These are phyloP conservation scores for Lochmaea capreae DNA, from an alignment of 2,888 invertebrate genomes.

Conservation along the genomic window DNA sequence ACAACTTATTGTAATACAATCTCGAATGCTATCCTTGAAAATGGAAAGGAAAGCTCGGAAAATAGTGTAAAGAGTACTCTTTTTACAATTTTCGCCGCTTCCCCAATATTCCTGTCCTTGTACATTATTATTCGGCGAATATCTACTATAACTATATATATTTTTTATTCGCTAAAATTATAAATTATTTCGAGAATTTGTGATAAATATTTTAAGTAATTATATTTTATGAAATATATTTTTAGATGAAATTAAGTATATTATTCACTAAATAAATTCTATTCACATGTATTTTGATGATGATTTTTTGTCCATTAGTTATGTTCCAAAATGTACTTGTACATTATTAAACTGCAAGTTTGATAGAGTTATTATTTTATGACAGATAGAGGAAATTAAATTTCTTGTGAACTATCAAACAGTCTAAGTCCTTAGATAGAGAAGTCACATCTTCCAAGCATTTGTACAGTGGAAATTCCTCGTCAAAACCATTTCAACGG, in stretches of 20 bases:
- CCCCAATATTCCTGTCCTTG: too few species aligned
- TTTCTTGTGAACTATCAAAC: constrained; percentile 9
- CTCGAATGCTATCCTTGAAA: too few species aligned
- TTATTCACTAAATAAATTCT: background rate
- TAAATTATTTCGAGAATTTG: constrained; percentile 11
- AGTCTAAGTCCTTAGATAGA: constrained; percentile 8
- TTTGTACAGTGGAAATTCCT: background rate
- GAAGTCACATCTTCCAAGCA: background rate
- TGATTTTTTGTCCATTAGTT: constrained; percentile 14
- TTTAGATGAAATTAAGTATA: background rate
- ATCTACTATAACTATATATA: too few species aligned
- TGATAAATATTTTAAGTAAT: constrained; percentile 8
- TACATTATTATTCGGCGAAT: too few species aligned
- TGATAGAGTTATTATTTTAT: constrained; percentile 11
- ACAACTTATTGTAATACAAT: too few species aligned
- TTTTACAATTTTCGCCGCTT: too few species aligned
- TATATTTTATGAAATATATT: constrained; percentile 5
- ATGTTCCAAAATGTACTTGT: constrained; percentile 14
- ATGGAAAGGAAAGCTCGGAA: too few species aligned
- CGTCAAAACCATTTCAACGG: too few species aligned
- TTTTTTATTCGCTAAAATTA: background rate
- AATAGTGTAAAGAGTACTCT: too few species aligned
- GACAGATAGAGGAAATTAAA: constrained; percentile 36
- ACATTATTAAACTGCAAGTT: constrained; percentile 5
- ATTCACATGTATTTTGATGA: background rate